Evolutionary conservation across 2,797 vertebrate species (phyloP), one percentile per base, ranked within the genome.

Genomic region (Scarus forsteni): DNA sequence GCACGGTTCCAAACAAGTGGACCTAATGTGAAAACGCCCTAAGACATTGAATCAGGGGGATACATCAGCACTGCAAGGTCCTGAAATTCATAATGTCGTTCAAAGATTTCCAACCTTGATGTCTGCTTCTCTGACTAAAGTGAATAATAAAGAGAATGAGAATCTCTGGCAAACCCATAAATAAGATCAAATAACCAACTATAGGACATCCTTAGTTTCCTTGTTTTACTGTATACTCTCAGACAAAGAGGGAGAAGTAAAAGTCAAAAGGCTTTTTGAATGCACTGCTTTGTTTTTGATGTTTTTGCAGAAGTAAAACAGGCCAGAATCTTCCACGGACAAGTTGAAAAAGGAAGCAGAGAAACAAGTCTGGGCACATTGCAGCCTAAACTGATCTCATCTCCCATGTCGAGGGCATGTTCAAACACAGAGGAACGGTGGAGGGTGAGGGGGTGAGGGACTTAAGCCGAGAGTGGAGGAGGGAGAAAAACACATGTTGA

Each of bases 361-460:
- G 45, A 66, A 87, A 88, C 85, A 66, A 53, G 88, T 89, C 64
- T 69, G 84, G 77, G 58, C 79, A 87, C 75, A 87, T 72, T 73
- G 60, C 61, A 61, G 27, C 39, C 66, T 78, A 50, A 73, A 73
- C 79, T 74, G 12, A 0, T 68, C 50, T 60, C 58, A 18, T 65
- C 53, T 38, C 42, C 16, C 12, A 40, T 18, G 43, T 18, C 35
- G 14, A 6, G 19, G 19, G 43, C 58, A 52, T 8, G 71, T 44
- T 56, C 15, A 19, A 50, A 72, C 66, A 79, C 8, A 0, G 18
- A 5, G 0, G 16, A 2, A 44, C 1, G 7, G 35, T 43, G 69
- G 11, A n/a, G 55, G 18, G 66, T 51, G 59, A 11, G 11, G 64
- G 56, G 52, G 39, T 65, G 66, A 72, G 64, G 27, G 27, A 27